Conservation (phyloP, 2,888 invertebrate genomes). For the Cephus rjabovi region DNA sequence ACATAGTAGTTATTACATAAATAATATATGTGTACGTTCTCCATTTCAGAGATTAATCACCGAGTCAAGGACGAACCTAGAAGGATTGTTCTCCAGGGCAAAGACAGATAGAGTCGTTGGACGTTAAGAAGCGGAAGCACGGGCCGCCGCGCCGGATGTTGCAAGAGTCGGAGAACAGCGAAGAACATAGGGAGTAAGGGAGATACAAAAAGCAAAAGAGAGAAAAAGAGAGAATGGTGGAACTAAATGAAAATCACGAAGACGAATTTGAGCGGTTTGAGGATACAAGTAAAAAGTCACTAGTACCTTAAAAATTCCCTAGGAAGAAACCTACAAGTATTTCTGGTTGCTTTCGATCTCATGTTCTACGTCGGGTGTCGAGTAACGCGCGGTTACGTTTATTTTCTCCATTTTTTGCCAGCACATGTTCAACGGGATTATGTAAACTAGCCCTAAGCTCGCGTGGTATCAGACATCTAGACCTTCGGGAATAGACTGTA, state of each 20-base stretch:
- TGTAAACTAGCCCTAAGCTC: not conserved
- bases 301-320: not conserved
- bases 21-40: not conserved
- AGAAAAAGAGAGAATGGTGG: not conserved
- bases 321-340: not conserved
- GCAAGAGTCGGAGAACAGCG: constrained; percentile 40
- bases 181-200: constrained; percentile 29
- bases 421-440: not conserved
- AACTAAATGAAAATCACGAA: not conserved
- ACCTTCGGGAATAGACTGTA: not conserved
- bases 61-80: not conserved
- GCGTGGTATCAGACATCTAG: not conserved
- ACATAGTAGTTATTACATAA: not conserved
- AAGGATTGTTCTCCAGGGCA: constrained; percentile 13
- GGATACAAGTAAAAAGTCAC: not conserved
- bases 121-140: constrained; percentile 58
- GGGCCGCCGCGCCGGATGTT: constrained; percentile 59
- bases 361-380: not conserved
- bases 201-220: not conserved
- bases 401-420: not conserved
- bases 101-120: constrained; percentile 22
- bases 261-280: not conserved
- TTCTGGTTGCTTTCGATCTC: not conserved
- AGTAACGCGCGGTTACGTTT: not conserved
- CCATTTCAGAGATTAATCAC: not conserved